Conservation (phyloP, 2,888 invertebrate species). For the Fragum fragum region DNA sequence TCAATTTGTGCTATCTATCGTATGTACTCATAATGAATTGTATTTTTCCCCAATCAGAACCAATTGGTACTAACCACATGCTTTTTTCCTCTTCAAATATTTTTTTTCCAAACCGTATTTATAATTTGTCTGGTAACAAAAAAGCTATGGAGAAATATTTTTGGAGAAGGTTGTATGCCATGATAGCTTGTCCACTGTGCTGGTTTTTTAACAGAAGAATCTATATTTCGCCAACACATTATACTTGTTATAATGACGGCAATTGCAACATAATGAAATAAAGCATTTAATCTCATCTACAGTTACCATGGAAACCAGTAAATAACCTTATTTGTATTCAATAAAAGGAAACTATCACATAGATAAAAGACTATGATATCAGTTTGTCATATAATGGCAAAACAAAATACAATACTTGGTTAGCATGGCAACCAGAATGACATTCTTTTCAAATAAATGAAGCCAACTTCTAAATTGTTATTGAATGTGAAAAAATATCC, state of each 20-base stretch:
- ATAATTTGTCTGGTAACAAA: too few species aligned
- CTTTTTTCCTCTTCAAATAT: too few species aligned
- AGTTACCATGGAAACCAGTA: slow-evolving; percentile 50
- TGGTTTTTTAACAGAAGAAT: too few species aligned
- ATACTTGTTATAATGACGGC: background rate
- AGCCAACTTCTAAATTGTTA: background rate
- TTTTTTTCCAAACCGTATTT: too few species aligned
- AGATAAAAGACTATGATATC: slow-evolving; percentile 15
- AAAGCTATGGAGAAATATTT: too few species aligned
- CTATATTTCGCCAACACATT: background rate
- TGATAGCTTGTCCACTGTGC: too few species aligned
- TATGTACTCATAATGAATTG: too few species aligned
- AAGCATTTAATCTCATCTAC: slow-evolving; percentile 9
- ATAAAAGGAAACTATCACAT: slow-evolving; percentile 23
- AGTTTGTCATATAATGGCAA: background rate
- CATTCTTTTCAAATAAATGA: background rate
- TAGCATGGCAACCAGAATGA: background rate
- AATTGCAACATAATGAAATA: slow-evolving; percentile 12
- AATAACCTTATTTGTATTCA: slow-evolving; percentile 46
- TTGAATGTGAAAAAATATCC: too few species aligned
- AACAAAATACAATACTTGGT: background rate
- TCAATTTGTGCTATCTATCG: too few species aligned
- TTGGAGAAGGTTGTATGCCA: too few species aligned
- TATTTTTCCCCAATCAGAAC: too few species aligned
- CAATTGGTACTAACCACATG: too few species aligned